phyloP scores from a whole-genome alignment of 2,888 invertebrate genomes.

The Cistogaster globosa region DNA sequence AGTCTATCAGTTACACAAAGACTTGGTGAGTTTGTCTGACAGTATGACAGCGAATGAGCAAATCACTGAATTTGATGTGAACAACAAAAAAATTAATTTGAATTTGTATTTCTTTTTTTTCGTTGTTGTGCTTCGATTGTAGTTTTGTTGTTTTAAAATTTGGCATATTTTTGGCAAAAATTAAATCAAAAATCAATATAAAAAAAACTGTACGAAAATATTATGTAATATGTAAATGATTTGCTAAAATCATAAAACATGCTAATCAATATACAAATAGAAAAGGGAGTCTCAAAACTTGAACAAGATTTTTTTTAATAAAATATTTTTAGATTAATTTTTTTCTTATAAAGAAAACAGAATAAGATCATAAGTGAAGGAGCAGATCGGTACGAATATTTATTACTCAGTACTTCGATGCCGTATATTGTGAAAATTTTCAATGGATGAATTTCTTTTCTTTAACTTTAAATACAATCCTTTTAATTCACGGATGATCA shows the following conservation, averaged over 20 bases:
- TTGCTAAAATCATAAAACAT: conserved; percentile 61
- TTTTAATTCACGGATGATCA: too few relatives aligned
- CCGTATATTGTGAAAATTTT: too few relatives aligned
- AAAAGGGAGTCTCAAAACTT: not conserved
- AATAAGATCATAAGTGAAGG: too few relatives aligned
- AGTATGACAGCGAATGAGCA: conserved; percentile 14
- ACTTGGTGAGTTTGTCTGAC: conserved; percentile 13
- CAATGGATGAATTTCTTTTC: too few relatives aligned
- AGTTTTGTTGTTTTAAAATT: conserved; percentile 36
- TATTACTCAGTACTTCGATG: too few relatives aligned
- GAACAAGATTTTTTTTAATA: too few relatives aligned
- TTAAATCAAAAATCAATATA: not conserved
- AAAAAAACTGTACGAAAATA: conserved; percentile 21
- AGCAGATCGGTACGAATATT: too few relatives aligned
- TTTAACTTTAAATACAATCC: too few relatives aligned
- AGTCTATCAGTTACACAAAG: conserved; percentile 36
- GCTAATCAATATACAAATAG: conserved; percentile 52
- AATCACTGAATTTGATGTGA: conserved; percentile 25
- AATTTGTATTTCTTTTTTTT: conserved; percentile 33
- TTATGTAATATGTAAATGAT: conserved; percentile 71
- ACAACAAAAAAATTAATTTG: conserved; percentile 36
- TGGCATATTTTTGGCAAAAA: conserved; percentile 58
- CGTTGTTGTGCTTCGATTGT: conserved; percentile 38
- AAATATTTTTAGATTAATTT: too few relatives aligned
- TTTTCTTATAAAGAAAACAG: too few relatives aligned